These are phyloP conservation scores for Agelas oroides DNA, from an alignment of 37 sponge, comb jelly and placozoan genomes.

Conservation along the genomic window DNA sequence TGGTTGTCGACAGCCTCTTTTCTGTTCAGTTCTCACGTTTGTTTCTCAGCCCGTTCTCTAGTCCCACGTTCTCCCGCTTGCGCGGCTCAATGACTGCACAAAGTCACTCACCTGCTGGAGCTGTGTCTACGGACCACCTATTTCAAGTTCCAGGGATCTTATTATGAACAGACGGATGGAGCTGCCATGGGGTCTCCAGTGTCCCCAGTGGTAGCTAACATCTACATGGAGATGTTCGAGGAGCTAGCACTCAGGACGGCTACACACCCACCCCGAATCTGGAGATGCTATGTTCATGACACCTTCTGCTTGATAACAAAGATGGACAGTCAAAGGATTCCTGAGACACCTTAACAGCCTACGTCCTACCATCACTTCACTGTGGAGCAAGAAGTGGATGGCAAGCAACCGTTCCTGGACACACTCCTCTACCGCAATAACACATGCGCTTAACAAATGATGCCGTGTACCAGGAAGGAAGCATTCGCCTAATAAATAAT, in stretches of 20 bases:
- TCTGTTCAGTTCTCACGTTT: too few species aligned
- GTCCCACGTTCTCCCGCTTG: too few species aligned
- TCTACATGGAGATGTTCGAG: conserved; percentile 47
- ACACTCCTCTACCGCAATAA: too few species aligned
- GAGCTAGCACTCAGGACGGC: background rate
- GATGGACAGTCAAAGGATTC: background rate
- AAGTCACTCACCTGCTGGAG: conserved; percentile 22
- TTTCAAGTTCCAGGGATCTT: background rate
- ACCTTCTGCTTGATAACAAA: conserved; percentile 32
- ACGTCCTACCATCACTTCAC: background rate
- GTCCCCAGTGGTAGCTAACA: conserved; percentile 36
- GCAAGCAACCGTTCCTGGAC: conserved; percentile 9
- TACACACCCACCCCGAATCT: background rate
- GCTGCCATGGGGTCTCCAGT: conserved; percentile 46
- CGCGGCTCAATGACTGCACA: too few species aligned
- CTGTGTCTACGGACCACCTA: conserved; percentile 28
- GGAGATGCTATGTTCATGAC: conserved; percentile 33
- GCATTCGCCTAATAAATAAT: too few species aligned
- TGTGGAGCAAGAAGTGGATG: conserved; percentile 2
- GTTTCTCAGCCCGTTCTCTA: too few species aligned
- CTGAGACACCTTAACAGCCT: background rate
- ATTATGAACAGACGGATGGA: conserved; percentile 16
- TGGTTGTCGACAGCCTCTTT: too few species aligned
- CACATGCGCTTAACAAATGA: too few species aligned
- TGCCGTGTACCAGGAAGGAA: too few species aligned